Evolutionary conservation across 2,113 vertebrate genomes (phyloP).

Genomic region (Stomatorhinus ivindoensis): DNA sequence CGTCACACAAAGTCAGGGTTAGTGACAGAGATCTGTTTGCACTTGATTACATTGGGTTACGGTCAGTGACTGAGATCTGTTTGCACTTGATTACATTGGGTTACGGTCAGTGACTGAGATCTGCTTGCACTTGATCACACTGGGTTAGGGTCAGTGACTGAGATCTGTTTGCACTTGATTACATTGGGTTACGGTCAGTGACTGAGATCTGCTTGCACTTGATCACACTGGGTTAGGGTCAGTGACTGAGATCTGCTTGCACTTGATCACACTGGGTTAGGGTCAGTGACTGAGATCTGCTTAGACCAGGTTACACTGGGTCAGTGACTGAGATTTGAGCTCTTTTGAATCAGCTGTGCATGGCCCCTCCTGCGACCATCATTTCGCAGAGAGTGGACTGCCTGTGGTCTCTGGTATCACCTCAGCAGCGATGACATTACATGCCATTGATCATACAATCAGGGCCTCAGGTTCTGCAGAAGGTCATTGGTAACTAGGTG

Average conservation of each 20-base stretch:
- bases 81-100: too few species aligned
- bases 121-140: not conserved
- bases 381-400: not conserved
- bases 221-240: not conserved
- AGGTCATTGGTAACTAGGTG: not conserved
- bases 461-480: constrained; percentile 34
- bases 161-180: not conserved
- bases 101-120: too few species aligned
- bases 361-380: not conserved
- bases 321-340: not conserved
- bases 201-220: not conserved
- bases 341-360: not conserved
- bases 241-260: not conserved
- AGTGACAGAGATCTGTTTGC: not conserved
- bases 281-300: not conserved
- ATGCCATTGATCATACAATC: constrained; percentile 59
- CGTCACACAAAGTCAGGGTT: not conserved
- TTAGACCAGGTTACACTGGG: not conserved
- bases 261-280: not conserved
- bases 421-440: constrained; percentile 37
- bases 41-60: not conserved
- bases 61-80: not conserved
- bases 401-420: not conserved
- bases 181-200: not conserved
- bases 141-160: not conserved